Evolutionary conservation across 2,888 invertebrate genomes (phyloP), one percentile per base, ranked within the genome.

Genomic region (Aphidius colemani): DNA sequence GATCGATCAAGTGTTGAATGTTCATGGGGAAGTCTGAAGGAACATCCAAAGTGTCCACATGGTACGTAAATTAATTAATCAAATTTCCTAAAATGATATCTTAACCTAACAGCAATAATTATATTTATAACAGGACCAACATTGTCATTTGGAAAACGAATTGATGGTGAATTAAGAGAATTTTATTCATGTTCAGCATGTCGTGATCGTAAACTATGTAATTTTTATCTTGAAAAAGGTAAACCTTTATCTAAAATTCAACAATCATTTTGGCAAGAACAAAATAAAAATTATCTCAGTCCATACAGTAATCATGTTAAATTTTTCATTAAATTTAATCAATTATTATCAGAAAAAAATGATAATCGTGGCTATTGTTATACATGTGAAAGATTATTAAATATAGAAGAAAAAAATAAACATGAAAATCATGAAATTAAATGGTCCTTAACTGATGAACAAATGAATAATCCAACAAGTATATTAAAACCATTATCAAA

Each of bases 161-260:
- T 74, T 1, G 71, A 83, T 55, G 83, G 82, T 3, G 84, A 84
- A 69, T 83, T 85, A 61, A 84, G 85, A 48, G 84, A 85, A 69
- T 95, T 89, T 82, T 96, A 86, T 81, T 90, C 91, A 0, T 96
- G 96, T 81, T 89, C 96, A 0, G 92, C 94, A 1, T 93, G 91
- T 78, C 87, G 96, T 63, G 90, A 93, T 75, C 86, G 90, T 67
- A 92, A 91, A 75, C 86, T 89, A 8, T 96, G 96, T 75, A 84
- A 85, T 4, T 90, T 93, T 77, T 90, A 88, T 72, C 85, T 90
- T 75, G 83, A 84, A 64, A 84, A 86, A 70, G 85, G 85, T 63
- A 67, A 69, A 43, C 80, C 84, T 2, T 80, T 82, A 3, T 75
- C 77, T 10, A 75, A 81, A 60, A 66, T 72, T 7, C 82, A 83